phyloP scores from a whole-genome alignment of 2,888 invertebrate genomes.

The Scelioninae gen. 2 region DNA sequence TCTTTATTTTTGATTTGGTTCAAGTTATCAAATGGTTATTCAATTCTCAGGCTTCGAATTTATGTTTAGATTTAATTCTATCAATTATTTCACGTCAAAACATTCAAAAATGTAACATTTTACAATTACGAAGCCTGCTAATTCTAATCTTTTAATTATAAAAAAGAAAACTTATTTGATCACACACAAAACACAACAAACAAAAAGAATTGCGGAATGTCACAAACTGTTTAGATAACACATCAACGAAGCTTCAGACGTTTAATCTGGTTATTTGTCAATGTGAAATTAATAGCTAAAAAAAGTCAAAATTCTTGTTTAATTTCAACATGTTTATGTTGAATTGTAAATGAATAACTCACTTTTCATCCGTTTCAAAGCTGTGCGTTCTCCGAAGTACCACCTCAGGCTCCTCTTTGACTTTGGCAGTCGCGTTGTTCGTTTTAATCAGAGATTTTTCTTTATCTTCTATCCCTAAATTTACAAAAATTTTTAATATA shows the following conservation, averaged over 20 bases:
- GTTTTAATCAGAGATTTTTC: constrained; percentile 72
- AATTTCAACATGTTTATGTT: not conserved
- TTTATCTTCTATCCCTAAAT: constrained; percentile 74
- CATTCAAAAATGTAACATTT: no score
- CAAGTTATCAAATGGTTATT: not conserved
- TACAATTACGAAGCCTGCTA: constrained; percentile 3
- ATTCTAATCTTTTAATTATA: not conserved
- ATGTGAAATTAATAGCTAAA: constrained; percentile 46
- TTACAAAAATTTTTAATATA: not conserved
- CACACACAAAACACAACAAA: constrained; percentile 13
- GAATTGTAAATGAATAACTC: constrained; percentile 75
- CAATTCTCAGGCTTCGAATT: constrained; percentile 14
- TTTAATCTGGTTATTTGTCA: constrained; percentile 27
- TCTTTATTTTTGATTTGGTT: constrained; percentile 28
- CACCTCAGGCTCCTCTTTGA: constrained; percentile 79
- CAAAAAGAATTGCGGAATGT: constrained; percentile 21
- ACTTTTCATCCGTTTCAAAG: constrained; percentile 93
- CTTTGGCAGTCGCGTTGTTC: constrained; percentile 73
- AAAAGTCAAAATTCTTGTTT: constrained; percentile 10
- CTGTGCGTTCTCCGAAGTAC: constrained; percentile 89
- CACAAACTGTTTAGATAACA: constrained; percentile 23
- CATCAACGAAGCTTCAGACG: constrained; percentile 33
- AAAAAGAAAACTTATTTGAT: not conserved
- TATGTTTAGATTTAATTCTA: no score
- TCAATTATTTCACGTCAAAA: no score